Percentiles rank a stretch among this genome's conserved stretches.
These are phyloP conservation scores for Drosophila colorata DNA, from an alignment of 2,888 invertebrate species.

Conservation along the genomic window DNA sequence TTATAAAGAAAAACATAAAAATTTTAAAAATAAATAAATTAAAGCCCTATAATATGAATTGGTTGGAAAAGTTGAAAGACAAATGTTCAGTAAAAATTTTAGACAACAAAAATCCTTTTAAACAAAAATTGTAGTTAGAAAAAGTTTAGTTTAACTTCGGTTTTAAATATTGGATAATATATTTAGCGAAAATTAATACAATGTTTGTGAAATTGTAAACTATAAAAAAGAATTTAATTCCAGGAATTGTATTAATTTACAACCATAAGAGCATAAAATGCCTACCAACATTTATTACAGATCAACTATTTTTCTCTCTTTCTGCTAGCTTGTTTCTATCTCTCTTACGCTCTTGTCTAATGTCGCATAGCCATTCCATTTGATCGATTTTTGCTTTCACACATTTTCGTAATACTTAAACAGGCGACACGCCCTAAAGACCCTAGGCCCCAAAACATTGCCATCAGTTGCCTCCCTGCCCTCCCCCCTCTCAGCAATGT, in stretches of 20 bases:
- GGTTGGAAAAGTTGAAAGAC: too few relatives aligned
- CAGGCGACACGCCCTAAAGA: constrained; percentile 38
- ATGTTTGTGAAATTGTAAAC: too few relatives aligned
- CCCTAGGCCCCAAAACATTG: constrained; percentile 12
- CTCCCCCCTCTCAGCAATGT: background rate
- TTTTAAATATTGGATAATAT: background rate
- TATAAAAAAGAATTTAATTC: background rate
- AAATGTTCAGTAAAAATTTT: too few relatives aligned
- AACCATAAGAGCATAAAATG: too few relatives aligned
- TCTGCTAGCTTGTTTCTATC: background rate
- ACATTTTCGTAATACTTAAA: constrained; percentile 46
- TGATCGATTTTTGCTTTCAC: constrained; percentile 65
- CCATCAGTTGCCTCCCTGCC: constrained; percentile 2
- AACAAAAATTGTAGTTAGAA: too few relatives aligned
- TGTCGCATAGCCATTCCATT: constrained; percentile 38
- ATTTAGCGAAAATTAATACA: too few relatives aligned
- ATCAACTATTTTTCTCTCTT: background rate
- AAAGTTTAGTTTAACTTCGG: too few relatives aligned
- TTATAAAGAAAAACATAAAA: too few relatives aligned
- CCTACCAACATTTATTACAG: too few relatives aligned
- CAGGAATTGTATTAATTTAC: background rate
- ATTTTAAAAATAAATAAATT: too few relatives aligned
- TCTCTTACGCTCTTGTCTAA: constrained; percentile 4
- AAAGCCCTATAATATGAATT: too few relatives aligned
- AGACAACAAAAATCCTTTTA: too few relatives aligned